phyloP scores from a whole-genome alignment of 2,888 invertebrate species.

The Synergus itoensis region DNA sequence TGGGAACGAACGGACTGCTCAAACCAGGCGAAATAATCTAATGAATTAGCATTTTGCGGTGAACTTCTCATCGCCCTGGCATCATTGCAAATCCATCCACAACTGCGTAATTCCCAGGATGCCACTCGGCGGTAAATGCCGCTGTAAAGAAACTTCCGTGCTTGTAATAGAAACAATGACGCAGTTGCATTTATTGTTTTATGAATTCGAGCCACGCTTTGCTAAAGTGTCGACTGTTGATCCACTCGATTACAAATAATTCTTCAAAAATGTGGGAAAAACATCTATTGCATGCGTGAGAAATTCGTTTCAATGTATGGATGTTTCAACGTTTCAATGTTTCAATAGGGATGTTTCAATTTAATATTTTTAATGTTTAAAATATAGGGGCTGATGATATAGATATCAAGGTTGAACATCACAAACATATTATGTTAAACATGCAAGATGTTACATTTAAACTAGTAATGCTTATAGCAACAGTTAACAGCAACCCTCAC shows the following conservation, averaged over 20 bases:
- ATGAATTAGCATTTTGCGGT: constrained; percentile 69
- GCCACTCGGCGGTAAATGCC: constrained; percentile 5
- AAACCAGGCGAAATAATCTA: constrained; percentile 65
- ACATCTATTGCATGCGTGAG: not conserved
- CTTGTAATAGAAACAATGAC: constrained; percentile 23
- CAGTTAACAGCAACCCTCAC: too few species aligned
- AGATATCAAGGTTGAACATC: too few species aligned
- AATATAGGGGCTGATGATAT: too few species aligned
- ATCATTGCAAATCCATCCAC: constrained; percentile 48
- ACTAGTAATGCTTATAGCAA: too few species aligned
- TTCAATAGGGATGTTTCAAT: too few species aligned
- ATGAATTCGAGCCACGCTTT: constrained; percentile 40
- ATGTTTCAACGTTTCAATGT: too few species aligned
- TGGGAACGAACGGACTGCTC: constrained; percentile 53
- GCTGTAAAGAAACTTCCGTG: not conserved
- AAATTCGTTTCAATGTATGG: not conserved
- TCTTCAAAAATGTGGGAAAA: not conserved
- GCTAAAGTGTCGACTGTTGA: constrained; percentile 21
- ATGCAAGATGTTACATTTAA: too few species aligned
- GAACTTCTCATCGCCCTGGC: constrained; percentile 58
- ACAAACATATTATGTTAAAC: too few species aligned
- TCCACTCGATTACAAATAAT: not conserved
- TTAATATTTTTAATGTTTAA: too few species aligned
- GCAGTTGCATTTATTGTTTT: constrained; percentile 26
- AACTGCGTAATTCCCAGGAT: constrained; percentile 51